These are phyloP conservation scores for Trichogramma evanescens DNA, from an alignment of 2,888 invertebrate genomes.

Conservation along the genomic window DNA sequence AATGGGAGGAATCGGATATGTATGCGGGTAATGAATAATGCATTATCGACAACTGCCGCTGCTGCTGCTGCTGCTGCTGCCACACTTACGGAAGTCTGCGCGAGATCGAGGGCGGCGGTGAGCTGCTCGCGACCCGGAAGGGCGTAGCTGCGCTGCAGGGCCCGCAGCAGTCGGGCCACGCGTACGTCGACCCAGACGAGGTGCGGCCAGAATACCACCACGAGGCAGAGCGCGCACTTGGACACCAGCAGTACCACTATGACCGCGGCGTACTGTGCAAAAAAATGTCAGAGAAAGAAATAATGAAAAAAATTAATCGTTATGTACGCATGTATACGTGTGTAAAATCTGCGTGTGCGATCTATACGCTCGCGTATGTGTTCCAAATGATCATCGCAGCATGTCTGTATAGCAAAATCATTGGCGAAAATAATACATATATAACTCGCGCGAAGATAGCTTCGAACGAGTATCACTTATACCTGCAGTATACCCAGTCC, in stretches of 20 bases:
- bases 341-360: no score
- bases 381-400: no score
- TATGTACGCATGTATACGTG: conserved; percentile 55
- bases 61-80: no score
- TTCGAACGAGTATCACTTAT: no score
- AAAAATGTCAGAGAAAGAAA: not conserved
- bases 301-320: not conserved
- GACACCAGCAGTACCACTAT: conserved; percentile 61
- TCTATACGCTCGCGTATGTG: no score
- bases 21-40: not conserved
- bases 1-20: not conserved
- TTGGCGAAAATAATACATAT: no score
- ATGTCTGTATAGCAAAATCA: no score
- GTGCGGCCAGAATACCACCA: conserved; percentile 71
- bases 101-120: conserved; percentile 73
- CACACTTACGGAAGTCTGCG: conserved; percentile 52
- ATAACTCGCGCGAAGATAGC: no score
- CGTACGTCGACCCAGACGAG: conserved; percentile 67
- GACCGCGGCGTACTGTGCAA: conserved; percentile 62
- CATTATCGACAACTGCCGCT: no score
- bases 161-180: conserved; percentile 61
- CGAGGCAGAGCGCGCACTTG: conserved; percentile 64
- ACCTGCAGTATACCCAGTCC: no score
- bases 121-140: conserved; percentile 66
- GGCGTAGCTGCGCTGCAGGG: conserved; percentile 70